Percentiles rank a stretch among this genome's conserved stretches.
Conservation (phyloP, 2,888 invertebrate genomes). For the Petrophora chlorosata region DNA sequence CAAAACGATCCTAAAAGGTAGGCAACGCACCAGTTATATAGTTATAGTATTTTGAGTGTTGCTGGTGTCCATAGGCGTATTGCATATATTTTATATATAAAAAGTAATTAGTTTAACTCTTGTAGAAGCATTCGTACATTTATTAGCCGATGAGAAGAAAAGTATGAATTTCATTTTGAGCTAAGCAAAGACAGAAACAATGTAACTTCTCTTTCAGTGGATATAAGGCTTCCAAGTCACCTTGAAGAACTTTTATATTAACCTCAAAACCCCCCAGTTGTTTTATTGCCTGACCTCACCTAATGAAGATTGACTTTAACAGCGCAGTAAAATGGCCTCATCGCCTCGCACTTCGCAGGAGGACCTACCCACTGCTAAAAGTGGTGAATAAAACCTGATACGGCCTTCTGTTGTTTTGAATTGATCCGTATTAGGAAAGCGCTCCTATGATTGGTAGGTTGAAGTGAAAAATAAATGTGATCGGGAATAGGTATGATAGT, state of each 20-base stretch:
- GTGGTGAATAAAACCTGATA: conserved; percentile 30
- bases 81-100: no score
- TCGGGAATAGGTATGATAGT: not conserved
- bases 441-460: not conserved
- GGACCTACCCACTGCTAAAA: conserved; percentile 34
- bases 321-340: conserved; percentile 47
- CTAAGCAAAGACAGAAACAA: not conserved
- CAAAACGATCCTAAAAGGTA: no score
- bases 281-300: conserved; percentile 37
- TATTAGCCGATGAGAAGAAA: no score
- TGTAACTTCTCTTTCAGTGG: no score
- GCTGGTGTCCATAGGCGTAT: no score
- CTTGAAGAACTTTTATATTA: conserved; percentile 47
- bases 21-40: no score
- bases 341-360: conserved; percentile 31
- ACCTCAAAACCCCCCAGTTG: conserved; percentile 37
- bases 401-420: conserved; percentile 32
- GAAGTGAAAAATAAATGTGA: not conserved
- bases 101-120: no score
- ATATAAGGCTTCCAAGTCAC: no score
- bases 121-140: no score
- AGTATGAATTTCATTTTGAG: no score
- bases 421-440: conserved; percentile 28
- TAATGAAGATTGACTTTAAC: conserved; percentile 63
- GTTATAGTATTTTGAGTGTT: no score